Evolutionary conservation across 2,888 invertebrate genomes (phyloP).

Genomic region (Ephialtes manifestator): DNA sequence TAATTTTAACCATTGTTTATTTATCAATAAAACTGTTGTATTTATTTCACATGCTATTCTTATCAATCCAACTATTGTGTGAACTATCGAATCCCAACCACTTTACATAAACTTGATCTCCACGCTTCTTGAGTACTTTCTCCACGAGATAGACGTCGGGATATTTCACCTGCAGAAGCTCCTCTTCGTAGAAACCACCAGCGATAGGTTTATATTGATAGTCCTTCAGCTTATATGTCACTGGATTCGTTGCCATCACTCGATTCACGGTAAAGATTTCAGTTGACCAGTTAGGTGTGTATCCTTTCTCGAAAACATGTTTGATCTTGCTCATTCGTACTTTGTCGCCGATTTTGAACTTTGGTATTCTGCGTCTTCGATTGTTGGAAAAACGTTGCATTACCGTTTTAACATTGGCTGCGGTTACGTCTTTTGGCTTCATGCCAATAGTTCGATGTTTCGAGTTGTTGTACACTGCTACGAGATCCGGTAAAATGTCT

Average conservation of each 20-base stretch:
- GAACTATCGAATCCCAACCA: conserved; percentile 55
- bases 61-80: conserved; percentile 61
- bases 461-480: conserved; percentile 77
- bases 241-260: conserved; percentile 73
- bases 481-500: conserved; percentile 58
- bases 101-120: conserved; percentile 47
- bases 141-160: conserved; percentile 59
- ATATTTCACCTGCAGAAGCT: conserved; percentile 49
- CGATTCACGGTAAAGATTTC: conserved; percentile 79
- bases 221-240: conserved; percentile 78
- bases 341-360: conserved; percentile 76
- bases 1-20: conserved; percentile 4
- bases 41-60: conserved; percentile 27
- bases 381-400: conserved; percentile 4
- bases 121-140: conserved; percentile 47
- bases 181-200: conserved; percentile 57
- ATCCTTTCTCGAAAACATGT: conserved; percentile 57
- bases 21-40: conserved; percentile 9
- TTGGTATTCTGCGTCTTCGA: conserved; percentile 9
- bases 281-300: conserved; percentile 80
- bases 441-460: conserved; percentile 81
- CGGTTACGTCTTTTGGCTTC: conserved; percentile 78
- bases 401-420: conserved; percentile 75
- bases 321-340: conserved; percentile 80
- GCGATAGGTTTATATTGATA: conserved; percentile 74